Conservation (phyloP, 2,888 invertebrate genomes). For the Ichneumoninae sp. region DNA sequence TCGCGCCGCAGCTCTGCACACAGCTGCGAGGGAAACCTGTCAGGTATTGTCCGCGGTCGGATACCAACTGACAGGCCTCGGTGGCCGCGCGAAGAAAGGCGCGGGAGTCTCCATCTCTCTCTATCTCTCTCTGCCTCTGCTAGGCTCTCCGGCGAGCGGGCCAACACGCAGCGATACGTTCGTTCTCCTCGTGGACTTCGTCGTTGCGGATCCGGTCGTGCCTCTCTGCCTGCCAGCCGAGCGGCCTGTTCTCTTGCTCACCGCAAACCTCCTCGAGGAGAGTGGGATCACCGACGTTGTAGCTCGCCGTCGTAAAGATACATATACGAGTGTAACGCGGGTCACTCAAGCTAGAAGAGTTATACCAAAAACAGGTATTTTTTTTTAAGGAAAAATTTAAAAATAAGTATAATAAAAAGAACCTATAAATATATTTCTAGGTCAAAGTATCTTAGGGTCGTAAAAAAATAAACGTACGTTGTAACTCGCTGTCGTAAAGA, state of each 20-base stretch:
- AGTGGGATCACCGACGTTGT: constrained; percentile 15
- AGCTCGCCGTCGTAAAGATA: neutral
- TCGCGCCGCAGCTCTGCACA: constrained; percentile 14
- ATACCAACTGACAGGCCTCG: constrained; percentile 80
- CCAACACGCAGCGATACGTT: constrained; percentile 32
- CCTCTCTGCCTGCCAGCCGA: constrained; percentile 47
- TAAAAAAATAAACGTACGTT: neutral
- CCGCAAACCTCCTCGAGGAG: constrained; percentile 4
- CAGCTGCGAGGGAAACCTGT: constrained; percentile 67
- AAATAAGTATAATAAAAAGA: neutral
- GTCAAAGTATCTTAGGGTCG: too few relatives aligned
- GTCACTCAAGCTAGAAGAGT: neutral
- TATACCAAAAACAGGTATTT: neutral
- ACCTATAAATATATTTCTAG: neutral
- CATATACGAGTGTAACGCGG: neutral
- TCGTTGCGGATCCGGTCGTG: constrained; percentile 64
- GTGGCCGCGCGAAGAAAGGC: constrained; percentile 81
- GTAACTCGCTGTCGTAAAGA: neutral
- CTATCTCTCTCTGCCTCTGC: constrained; percentile 15
- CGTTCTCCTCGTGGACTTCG: constrained; percentile 57
- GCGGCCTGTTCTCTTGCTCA: constrained; percentile 11
- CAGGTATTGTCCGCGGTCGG: constrained; percentile 78
- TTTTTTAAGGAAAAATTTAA: neutral
- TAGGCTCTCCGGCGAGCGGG: constrained; percentile 4
- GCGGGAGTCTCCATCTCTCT: constrained; percentile 74